A percentile compares a stretch with the other conserved stretches of the same genome.
Conservation (phyloP, 1,140 invertebrate species). For the Battus philenor region DNA sequence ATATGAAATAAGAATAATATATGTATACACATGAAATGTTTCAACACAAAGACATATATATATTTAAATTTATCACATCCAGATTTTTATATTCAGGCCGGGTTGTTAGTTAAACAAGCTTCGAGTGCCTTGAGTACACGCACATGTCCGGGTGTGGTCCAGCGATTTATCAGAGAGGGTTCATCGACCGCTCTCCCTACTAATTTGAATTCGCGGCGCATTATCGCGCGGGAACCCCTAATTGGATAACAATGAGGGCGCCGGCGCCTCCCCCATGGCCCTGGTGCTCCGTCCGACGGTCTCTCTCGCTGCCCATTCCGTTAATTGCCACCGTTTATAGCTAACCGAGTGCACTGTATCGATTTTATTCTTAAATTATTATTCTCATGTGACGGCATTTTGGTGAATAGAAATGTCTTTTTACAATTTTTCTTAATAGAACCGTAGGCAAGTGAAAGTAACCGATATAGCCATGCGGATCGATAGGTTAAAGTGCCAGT, state of each 20-base stretch:
- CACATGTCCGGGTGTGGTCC: conserved; percentile 43
- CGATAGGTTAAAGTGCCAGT: no score
- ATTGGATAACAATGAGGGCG: conserved; percentile 71
- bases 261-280: conserved; percentile 42
- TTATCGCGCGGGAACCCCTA: conserved; percentile 62
- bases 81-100: no score
- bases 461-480: no score
- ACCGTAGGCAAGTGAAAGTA: no score
- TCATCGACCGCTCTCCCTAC: conserved; percentile 63
- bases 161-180: conserved; percentile 53
- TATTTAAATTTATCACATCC: no score
- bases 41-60: no score
- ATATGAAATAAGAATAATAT: no score
- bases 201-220: conserved; percentile 70
- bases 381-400: no score
- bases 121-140: conserved; percentile 15
- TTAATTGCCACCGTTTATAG: conserved; percentile 10
- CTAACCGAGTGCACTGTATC: conserved; percentile 1
- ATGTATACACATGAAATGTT: no score
- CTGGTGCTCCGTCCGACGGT: conserved; percentile 25
- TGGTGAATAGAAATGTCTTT: no score
- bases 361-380: conserved; percentile 3
- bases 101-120: no score
- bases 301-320: conserved; percentile 1
- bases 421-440: no score